Base-by-base conservation (phyloP, 2,797 vertebrate genomes). In the Gymnothorax reevesii region DNA sequence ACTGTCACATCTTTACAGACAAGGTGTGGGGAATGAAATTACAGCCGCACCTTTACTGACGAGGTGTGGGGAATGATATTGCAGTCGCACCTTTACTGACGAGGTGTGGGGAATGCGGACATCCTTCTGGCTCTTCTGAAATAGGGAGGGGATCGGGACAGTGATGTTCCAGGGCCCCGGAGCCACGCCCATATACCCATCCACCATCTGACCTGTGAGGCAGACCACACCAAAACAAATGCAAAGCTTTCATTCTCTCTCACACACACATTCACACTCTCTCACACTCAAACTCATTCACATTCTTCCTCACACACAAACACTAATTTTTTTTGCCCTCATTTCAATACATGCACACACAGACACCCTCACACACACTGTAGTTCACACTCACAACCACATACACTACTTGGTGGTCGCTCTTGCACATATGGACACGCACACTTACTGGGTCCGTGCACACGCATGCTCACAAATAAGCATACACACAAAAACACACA, bases 71-170 rank as follows among this genome's bases (percentile, higher is more conserved):
- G 71, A 73, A 73, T 73, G 71, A 4, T 73, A 33, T 59, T 20
- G 55, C 7, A 17, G 3, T n/a, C 85, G 15, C 92, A 94, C 94
- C 91, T 92, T 92, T 10, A 94, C 10, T 27, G 90, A 88, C 57
- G 92, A 92, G 0, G 94, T 92, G 85, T 90, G 87, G n/a, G 93
- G 93, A 57, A 94, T 84, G 7, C 80, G 90, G 52, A 93, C n/a
- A 12, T 49, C 84, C 27, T 42, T 86, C 57, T 62, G 54, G 0
- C 82, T 57, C 17, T 93, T 82, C 84, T 88, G 85, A 75, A 94
- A 94, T 80, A 93, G 88, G 7, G 84, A 9, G 54, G 92, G 90
- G 54, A 88, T 25, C 0, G 90, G 64, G 7, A 93, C 90, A 7
- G 84, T 66, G 0, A 94, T 82, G 49, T 92, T 88, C 93, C 93